Evolutionary conservation across 2,888 invertebrate species (phyloP).

Genomic region (Idaea aversata): DNA sequence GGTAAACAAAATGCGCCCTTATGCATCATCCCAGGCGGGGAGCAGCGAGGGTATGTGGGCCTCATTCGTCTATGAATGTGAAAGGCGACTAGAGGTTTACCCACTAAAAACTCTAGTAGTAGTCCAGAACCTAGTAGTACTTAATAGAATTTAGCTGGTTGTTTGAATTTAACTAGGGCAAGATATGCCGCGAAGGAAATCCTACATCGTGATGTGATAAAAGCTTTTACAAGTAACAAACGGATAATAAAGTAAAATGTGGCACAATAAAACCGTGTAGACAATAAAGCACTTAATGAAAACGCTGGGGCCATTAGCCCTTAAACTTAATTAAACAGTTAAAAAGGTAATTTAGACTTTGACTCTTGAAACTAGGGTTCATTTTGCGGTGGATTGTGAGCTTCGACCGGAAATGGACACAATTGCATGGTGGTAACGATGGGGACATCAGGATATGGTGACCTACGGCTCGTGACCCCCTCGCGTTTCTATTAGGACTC

Average conservation of each 20-base stretch:
- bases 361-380: not conserved
- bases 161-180: conserved; percentile 1
- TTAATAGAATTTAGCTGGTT: no score
- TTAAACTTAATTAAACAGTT: conserved; percentile 2
- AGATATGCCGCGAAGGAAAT: conserved; percentile 9
- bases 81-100: no score
- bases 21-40: no score
- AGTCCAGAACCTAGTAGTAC: no score
- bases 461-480: conserved; percentile 39
- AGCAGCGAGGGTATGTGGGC: no score
- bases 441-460: conserved; percentile 40
- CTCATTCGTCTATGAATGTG: no score
- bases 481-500: conserved; percentile 28
- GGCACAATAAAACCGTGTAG: conserved; percentile 25
- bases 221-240: not conserved
- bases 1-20: no score
- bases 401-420: conserved; percentile 42
- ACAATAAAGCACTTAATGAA: conserved; percentile 28
- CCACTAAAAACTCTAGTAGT: no score
- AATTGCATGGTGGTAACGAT: conserved; percentile 39
- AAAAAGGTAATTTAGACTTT: not conserved
- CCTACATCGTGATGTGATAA: not conserved
- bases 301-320: conserved; percentile 25
- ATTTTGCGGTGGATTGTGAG: conserved; percentile 8
- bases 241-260: not conserved